phyloP scores from a whole-genome alignment of 2,113 vertebrate genomes.

The Syrrhaptes paradoxus region DNA sequence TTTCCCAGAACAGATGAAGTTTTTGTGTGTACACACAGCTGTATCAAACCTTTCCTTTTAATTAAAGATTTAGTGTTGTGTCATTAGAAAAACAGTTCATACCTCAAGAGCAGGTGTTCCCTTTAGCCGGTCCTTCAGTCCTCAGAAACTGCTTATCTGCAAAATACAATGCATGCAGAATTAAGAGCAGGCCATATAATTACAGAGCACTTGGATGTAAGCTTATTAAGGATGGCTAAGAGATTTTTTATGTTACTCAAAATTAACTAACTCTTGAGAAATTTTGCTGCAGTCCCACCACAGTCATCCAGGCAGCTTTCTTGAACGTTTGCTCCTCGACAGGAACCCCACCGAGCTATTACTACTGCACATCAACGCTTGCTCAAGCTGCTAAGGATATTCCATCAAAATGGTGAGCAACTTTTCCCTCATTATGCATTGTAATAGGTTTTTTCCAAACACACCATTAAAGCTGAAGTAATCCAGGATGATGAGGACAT shows the following conservation, averaged over 20 bases:
- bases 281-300: neutral
- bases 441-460: neutral
- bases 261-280: neutral
- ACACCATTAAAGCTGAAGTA: neutral
- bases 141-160: constrained; percentile 23
- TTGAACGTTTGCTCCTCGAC: accelerated
- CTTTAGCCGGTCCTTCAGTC: neutral
- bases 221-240: neutral
- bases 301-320: neutral
- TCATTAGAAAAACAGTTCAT: neutral
- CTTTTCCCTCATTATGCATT: neutral
- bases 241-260: neutral
- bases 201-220: neutral
- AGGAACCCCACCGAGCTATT: accelerated
- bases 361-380: accelerated
- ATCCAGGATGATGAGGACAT: neutral
- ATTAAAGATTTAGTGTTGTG: accelerated
- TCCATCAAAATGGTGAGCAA: accelerated
- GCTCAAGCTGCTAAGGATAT: neutral
- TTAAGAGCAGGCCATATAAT: neutral
- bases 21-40: neutral
- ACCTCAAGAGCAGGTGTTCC: constrained; percentile 48
- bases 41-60: neutral
- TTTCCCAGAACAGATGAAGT: neutral
- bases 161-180: neutral